Evolutionary conservation across 2,113 vertebrate species (phyloP), one percentile per base, ranked within the genome.

Genomic region (Protomyctophum bolini): DNA sequence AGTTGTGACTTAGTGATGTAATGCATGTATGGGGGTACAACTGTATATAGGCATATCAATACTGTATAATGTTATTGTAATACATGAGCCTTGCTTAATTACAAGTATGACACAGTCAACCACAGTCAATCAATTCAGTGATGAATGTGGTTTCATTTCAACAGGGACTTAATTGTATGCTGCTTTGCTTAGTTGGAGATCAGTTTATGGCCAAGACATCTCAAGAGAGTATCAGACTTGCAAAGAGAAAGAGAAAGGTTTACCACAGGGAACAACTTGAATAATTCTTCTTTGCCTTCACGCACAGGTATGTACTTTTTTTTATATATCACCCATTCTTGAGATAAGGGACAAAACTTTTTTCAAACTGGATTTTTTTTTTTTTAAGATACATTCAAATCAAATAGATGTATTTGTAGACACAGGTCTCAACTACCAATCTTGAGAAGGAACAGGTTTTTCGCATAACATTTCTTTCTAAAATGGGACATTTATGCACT

Each of bases 261-360:
- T 70, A 12, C 66, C 79, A 61, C 68, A 83, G 10, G 75, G 88
- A 70, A 72, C 83, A 83, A 91, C 85, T 8, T 86, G 75, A 88
- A 76, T 15, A 41, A 41, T 41, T 41, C 33, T 41, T 41, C 33
- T 41, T 41, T 41, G 33, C 33, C 33, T 0, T 62, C 55, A 8
- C 21, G 50, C 33, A 68, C 68, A 86, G 74, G 82, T 84, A 76
- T 49, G 65, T 8, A n/a, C 12, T n/a, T n/a, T n/a, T n/a, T n/a
- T n/a, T n/a, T n/a, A n/a, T n/a, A n/a, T n/a, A n/a, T n/a, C n/a
- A n/a, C n/a, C n/a, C n/a, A n/a, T n/a, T n/a, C n/a, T n/a, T n/a
- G n/a, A n/a, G n/a, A n/a, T n/a, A n/a, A n/a, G n/a, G n/a, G n/a
- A n/a, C n/a, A n/a, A n/a, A n/a, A n/a, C n/a, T n/a, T n/a, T n/a